These are phyloP conservation scores for Etheostoma cragini DNA, from an alignment of 2,113 vertebrate genomes.

Conservation along the genomic window DNA sequence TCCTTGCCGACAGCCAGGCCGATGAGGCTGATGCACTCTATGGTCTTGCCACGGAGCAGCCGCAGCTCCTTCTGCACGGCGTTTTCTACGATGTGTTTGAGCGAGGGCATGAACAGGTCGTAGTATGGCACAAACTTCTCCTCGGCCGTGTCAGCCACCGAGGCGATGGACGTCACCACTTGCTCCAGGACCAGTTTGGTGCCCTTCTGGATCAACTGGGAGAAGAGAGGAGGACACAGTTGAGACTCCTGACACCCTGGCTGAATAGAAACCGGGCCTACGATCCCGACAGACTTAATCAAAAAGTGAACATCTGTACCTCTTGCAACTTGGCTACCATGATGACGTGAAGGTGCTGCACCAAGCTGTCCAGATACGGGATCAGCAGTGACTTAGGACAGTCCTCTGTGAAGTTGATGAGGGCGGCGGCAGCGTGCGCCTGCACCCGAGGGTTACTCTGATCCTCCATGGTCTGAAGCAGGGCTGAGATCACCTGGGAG, in stretches of 20 bases:
- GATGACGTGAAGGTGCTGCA: slow-evolving; percentile 96
- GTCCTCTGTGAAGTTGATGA: slow-evolving; percentile 99
- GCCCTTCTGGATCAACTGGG: slow-evolving; percentile 96
- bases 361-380: slow-evolving; percentile 94
- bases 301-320: slow-evolving; percentile 77
- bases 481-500: slow-evolving; percentile 91
- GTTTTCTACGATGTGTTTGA: slow-evolving; percentile 98
- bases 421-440: slow-evolving; percentile 95
- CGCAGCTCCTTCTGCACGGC: slow-evolving; percentile 97
- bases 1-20: slow-evolving; percentile 98
- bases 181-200: slow-evolving; percentile 98
- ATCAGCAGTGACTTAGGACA: slow-evolving; percentile 95
- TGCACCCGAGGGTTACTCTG: slow-evolving; percentile 96
- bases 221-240: background rate
- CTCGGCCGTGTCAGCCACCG: slow-evolving; percentile 98
- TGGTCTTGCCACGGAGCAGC: slow-evolving; percentile 95
- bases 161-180: slow-evolving; percentile 98
- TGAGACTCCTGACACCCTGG: background rate
- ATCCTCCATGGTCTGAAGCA: slow-evolving; percentile 98
- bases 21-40: slow-evolving; percentile 99
- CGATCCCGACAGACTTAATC: too few species aligned
- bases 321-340: slow-evolving; percentile 98
- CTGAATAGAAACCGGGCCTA: background rate
- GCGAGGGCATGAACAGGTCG: slow-evolving; percentile 97
- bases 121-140: slow-evolving; percentile 99